phyloP scores from a whole-genome alignment of 2,888 invertebrate genomes.

The Hypercompe scribonia region DNA sequence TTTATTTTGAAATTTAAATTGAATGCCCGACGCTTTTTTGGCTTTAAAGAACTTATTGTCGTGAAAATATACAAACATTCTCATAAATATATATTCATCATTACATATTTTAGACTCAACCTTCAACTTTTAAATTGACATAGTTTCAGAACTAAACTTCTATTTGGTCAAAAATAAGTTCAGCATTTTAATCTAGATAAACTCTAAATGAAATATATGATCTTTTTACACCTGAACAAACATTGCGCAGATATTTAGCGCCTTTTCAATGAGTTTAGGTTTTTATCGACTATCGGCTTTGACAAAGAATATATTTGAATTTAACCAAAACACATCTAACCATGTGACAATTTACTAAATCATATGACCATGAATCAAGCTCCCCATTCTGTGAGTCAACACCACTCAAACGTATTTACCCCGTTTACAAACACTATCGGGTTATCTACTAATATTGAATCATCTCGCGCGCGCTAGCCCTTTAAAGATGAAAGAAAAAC shows the following conservation, averaged over 20 bases:
- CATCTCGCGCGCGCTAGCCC: constrained; percentile 18
- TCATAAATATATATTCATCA: too few species aligned
- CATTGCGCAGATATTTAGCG: not conserved
- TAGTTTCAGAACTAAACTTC: too few species aligned
- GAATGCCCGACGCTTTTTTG: too few species aligned
- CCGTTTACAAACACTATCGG: constrained; percentile 6
- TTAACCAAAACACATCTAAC: not conserved
- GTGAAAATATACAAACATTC: too few species aligned
- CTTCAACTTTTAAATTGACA: too few species aligned
- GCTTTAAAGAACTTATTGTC: too few species aligned
- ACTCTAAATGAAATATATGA: not conserved
- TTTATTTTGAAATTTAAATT: too few species aligned
- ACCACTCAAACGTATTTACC: not conserved
- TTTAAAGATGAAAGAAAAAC: constrained; percentile 21
- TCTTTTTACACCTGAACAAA: not conserved
- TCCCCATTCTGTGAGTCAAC: not conserved
- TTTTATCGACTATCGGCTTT: not conserved
- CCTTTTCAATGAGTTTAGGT: not conserved
- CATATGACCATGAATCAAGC: not conserved
- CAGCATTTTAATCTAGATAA: too few species aligned
- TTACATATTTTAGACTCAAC: too few species aligned
- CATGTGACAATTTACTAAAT: not conserved
- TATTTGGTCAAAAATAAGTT: not conserved
- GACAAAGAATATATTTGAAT: not conserved
- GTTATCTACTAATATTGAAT: constrained; percentile 22